A percentile compares a stretch with the other conserved stretches of the same genome.
Conservation (phyloP, 1,140 invertebrate genomes). For the Planococcus citri region DNA sequence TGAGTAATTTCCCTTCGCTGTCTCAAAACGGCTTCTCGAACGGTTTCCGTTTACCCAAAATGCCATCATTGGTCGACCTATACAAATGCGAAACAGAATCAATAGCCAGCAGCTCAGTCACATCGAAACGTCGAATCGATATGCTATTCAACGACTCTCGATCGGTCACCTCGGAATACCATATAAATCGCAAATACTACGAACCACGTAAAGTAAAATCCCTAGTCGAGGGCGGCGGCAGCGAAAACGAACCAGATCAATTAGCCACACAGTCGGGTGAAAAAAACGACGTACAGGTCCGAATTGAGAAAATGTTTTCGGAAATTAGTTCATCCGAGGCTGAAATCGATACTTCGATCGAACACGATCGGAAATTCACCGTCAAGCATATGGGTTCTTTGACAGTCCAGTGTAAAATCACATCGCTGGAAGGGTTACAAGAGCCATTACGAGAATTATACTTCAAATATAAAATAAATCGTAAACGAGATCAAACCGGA, state of each 20-base stretch:
- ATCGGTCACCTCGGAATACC: constrained; percentile 2
- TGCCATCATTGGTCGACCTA: neutral
- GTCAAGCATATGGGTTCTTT: constrained; percentile 73
- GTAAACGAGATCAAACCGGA: constrained; percentile 33
- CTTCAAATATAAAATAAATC: constrained; percentile 35
- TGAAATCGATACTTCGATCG: constrained; percentile 19
- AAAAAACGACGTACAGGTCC: constrained; percentile 64
- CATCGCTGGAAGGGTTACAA: constrained; percentile 67
- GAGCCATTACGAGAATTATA: constrained; percentile 67
- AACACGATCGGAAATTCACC: constrained; percentile 44
- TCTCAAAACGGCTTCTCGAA: neutral
- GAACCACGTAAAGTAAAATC: neutral
- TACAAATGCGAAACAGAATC: constrained; percentile 18
- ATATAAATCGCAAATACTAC: constrained; percentile 3
- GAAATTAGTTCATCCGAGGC: constrained; percentile 35
- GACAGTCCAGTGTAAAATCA: constrained; percentile 56
- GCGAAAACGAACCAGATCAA: neutral
- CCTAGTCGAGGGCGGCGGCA: neutral
- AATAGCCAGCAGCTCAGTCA: constrained; percentile 18
- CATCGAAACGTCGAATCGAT: constrained; percentile 24
- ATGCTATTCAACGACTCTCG: constrained; percentile 21
- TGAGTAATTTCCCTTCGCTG: neutral
- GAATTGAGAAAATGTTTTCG: constrained; percentile 72
- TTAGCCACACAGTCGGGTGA: neutral
- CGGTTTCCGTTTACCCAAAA: neutral